Percentiles rank a stretch among this genome's conserved stretches.
Conservation (phyloP, 2,888 invertebrate species). For the Tigriopus californicus region DNA sequence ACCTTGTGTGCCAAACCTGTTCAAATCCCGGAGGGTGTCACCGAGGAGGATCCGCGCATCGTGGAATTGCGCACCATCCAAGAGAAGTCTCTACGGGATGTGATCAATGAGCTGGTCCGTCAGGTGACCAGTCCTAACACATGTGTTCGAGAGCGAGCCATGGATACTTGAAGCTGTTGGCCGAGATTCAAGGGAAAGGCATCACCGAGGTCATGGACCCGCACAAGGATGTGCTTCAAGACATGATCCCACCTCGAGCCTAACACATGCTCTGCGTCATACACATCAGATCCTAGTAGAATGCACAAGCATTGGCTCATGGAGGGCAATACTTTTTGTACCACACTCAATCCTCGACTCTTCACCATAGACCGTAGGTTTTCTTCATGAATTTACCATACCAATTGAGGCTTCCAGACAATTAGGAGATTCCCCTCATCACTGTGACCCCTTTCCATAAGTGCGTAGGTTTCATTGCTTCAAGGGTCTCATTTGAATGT, state of each 20-base stretch:
- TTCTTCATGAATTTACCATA: too few relatives aligned
- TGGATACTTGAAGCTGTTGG: conserved; percentile 69
- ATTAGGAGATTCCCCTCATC: too few relatives aligned
- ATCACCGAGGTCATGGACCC: conserved; percentile 88
- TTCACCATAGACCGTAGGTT: conserved; percentile 54
- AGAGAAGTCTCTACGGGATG: conserved; percentile 66
- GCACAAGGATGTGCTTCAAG: conserved; percentile 71
- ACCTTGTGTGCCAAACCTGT: conserved; percentile 51
- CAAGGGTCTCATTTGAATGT: too few relatives aligned
- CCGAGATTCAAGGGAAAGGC: conserved; percentile 58
- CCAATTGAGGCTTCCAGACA: too few relatives aligned
- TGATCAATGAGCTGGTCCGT: conserved; percentile 72
- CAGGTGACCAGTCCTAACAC: conserved; percentile 87
- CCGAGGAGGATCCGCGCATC: conserved; percentile 24
- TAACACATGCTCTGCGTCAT: conserved; percentile 78
- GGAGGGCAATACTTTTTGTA: conserved; percentile 94
- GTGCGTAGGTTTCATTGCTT: too few relatives aligned
- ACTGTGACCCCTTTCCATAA: too few relatives aligned
- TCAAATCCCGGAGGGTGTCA: conserved; percentile 31
- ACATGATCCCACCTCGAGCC: conserved; percentile 83
- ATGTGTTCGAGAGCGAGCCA: conserved; percentile 64
- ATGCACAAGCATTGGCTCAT: conserved; percentile 93
- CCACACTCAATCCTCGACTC: conserved; percentile 68
- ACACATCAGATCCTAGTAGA: too few relatives aligned
- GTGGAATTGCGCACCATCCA: conserved; percentile 44